Evolutionary conservation across 2,888 invertebrate genomes (phyloP).

Genomic region (Volucella inflata): DNA sequence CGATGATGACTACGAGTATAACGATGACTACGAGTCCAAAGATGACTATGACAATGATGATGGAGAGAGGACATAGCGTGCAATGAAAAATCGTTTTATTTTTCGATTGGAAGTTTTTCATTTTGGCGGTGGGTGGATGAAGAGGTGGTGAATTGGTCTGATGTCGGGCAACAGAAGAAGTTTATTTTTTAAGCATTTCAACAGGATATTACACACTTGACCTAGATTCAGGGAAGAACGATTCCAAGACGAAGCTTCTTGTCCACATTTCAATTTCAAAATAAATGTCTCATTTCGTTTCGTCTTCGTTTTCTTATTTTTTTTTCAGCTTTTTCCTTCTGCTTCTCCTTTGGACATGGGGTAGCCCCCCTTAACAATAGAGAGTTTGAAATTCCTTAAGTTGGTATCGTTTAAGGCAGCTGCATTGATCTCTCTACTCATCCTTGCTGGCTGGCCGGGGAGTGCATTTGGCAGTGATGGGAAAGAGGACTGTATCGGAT

Average conservation of each 20-base stretch:
- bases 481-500: background rate
- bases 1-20: conserved; percentile 44
- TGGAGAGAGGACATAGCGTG: conserved; percentile 35
- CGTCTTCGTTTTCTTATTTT: conserved; percentile 25
- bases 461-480: background rate
- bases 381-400: conserved; percentile 36
- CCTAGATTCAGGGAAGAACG: conserved; percentile 46
- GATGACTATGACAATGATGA: conserved; percentile 51
- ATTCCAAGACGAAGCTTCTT: conserved; percentile 45
- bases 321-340: conserved; percentile 53
- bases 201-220: conserved; percentile 75
- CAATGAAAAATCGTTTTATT: conserved; percentile 60
- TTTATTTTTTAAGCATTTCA: conserved; percentile 45
- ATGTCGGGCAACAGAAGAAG: background rate
- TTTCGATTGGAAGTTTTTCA: conserved; percentile 1
- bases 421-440: conserved; percentile 6
- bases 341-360: background rate
- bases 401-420: conserved; percentile 24
- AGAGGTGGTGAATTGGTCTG: too few relatives aligned
- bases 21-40: conserved; percentile 50
- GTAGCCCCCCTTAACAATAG: conserved; percentile 24
- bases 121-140: background rate
- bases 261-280: conserved; percentile 73
- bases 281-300: conserved; percentile 65
- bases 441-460: conserved; percentile 40